These are phyloP conservation scores for Catharus minimus DNA, from an alignment of 2,113 vertebrate genomes.

Conservation along the genomic window DNA sequence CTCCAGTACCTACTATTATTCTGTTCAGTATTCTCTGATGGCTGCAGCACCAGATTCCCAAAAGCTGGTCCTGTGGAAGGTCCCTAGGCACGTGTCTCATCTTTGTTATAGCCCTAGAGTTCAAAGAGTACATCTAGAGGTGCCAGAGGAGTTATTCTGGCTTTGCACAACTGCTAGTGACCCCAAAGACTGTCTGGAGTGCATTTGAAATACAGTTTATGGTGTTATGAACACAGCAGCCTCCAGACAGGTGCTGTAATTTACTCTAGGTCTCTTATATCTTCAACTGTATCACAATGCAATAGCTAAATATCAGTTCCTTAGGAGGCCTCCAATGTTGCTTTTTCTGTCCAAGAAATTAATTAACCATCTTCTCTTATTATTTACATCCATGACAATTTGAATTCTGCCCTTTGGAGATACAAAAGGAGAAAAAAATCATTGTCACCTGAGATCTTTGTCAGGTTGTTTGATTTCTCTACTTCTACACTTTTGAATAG, in stretches of 20 bases:
- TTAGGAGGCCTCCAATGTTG: background rate
- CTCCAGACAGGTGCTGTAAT: background rate
- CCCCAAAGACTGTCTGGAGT: background rate
- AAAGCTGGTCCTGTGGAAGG: background rate
- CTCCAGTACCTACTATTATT: constrained; percentile 18
- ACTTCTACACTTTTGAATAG: background rate
- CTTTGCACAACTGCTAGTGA: background rate
- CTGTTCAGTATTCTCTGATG: background rate
- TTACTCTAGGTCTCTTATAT: background rate
- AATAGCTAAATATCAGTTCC: background rate
- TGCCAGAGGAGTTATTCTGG: background rate
- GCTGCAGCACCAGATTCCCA: background rate
- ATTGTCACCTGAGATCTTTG: background rate
- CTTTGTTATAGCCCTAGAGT: background rate
- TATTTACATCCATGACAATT: background rate
- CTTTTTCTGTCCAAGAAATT: background rate
- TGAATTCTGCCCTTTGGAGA: background rate
- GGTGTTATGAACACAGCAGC: background rate
- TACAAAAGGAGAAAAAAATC: background rate
- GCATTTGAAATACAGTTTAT: background rate
- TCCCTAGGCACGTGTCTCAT: background rate
- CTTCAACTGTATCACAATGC: background rate
- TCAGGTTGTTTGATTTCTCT: background rate
- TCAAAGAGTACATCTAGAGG: background rate
- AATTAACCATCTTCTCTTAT: background rate